phyloP scores from a whole-genome alignment of 2,797 vertebrate species.

The Sitta carolinensis region DNA sequence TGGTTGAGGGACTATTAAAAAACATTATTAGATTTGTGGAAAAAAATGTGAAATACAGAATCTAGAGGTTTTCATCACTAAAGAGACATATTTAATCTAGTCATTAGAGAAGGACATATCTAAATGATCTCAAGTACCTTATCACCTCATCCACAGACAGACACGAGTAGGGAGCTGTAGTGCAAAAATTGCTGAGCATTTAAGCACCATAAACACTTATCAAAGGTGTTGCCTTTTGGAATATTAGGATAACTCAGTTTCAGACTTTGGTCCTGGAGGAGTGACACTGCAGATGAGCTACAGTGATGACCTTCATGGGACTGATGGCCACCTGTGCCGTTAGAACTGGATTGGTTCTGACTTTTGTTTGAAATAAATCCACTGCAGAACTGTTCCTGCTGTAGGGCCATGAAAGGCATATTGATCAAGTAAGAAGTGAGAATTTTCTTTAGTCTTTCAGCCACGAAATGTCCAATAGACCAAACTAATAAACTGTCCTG shows the following conservation, averaged over 20 bases:
- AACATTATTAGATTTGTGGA: background rate
- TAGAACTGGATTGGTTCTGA: background rate
- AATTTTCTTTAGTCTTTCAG: background rate
- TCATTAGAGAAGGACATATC: background rate
- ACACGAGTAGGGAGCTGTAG: background rate
- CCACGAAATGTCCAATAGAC: background rate
- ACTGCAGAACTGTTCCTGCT: background rate
- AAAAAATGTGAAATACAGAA: background rate
- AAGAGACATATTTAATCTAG: background rate
- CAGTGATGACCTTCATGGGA: background rate
- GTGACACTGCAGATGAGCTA: background rate
- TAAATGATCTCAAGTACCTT: background rate
- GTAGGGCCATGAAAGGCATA: background rate
- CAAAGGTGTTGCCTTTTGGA: background rate
- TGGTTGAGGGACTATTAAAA: background rate
- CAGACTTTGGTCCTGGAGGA: background rate
- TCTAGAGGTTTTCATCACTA: background rate
- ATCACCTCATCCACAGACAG: background rate
- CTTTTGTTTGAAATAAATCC: background rate
- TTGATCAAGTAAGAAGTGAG: background rate
- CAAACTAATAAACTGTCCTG: background rate
- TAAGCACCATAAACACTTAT: background rate
- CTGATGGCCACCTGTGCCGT: background rate
- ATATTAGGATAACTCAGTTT: background rate
- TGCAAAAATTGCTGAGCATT: background rate